These are phyloP conservation scores for Nemapogon koenigi DNA, from an alignment of 2,888 invertebrate genomes.

Conservation along the genomic window DNA sequence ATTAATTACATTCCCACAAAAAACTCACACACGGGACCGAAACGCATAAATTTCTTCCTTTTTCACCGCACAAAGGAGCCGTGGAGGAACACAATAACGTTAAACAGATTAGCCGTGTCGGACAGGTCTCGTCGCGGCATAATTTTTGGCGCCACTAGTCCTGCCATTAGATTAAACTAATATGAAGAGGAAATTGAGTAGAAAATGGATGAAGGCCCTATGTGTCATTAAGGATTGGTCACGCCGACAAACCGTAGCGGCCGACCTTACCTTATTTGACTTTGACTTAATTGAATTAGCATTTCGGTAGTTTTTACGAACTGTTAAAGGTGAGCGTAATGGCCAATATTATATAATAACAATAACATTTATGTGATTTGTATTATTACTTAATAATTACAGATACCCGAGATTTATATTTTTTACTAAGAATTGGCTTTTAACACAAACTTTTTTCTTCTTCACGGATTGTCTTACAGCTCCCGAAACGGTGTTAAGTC, in stretches of 20 bases:
- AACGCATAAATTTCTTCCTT: constrained; percentile 65
- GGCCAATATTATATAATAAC: constrained; percentile 48
- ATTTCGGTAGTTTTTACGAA: constrained; percentile 53
- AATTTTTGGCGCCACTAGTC: constrained; percentile 66
- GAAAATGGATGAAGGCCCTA: constrained; percentile 59
- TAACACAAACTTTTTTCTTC: too few species aligned
- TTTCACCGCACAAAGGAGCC: constrained; percentile 60
- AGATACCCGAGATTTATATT: too few species aligned
- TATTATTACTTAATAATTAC: constrained; percentile 37
- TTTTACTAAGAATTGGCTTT: constrained; percentile 15
- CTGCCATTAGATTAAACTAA: constrained; percentile 63
- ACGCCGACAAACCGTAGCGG: constrained; percentile 38
- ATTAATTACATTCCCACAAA: constrained; percentile 65
- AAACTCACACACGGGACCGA: constrained; percentile 61
- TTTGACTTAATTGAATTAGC: constrained; percentile 59
- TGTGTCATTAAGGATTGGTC: constrained; percentile 62
- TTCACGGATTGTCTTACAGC: too few species aligned
- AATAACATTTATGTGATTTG: constrained; percentile 45
- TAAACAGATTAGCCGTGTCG: constrained; percentile 59
- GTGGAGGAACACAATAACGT: constrained; percentile 48
- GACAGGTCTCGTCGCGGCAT: constrained; percentile 58
- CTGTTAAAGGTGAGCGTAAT: constrained; percentile 46
- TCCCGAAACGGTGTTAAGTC: too few species aligned
- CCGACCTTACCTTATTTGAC: constrained; percentile 53
- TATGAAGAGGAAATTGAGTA: constrained; percentile 65